Conservation (phyloP, 2,113 vertebrate genomes). For the Mustela nigripes region DNA sequence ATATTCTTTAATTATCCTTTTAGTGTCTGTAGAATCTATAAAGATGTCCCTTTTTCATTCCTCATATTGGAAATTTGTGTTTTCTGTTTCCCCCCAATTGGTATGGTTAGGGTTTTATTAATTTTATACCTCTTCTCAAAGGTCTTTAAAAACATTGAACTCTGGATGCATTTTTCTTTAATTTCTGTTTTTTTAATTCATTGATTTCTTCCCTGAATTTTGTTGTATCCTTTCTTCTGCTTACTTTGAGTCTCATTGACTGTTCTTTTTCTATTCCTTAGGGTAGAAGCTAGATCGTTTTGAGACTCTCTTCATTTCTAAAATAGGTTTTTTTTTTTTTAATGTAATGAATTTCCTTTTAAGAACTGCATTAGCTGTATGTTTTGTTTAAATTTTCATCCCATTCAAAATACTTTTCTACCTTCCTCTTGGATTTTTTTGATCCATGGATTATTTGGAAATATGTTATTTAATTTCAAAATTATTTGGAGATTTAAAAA, state of each 20-base stretch:
- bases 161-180: background rate
- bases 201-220: background rate
- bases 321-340: background rate
- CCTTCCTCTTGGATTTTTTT: background rate
- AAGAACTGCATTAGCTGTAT: background rate
- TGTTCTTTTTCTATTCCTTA: background rate
- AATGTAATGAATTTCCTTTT: background rate
- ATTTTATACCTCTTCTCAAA: background rate
- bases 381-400: background rate
- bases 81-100: background rate
- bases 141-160: background rate
- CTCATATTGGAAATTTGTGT: background rate
- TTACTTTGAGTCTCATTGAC: background rate
- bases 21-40: background rate
- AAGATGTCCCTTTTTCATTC: background rate
- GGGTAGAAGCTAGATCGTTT: background rate
- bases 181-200: background rate
- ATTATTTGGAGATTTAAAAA: background rate
- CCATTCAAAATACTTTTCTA: background rate
- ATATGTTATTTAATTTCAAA: slow-evolving; percentile 6
- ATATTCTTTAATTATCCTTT: background rate
- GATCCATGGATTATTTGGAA: background rate
- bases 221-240: background rate
- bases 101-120: background rate
- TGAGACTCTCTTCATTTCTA: background rate